phyloP scores from a whole-genome alignment of 2,113 vertebrate species.

The Isichthys henryi region DNA sequence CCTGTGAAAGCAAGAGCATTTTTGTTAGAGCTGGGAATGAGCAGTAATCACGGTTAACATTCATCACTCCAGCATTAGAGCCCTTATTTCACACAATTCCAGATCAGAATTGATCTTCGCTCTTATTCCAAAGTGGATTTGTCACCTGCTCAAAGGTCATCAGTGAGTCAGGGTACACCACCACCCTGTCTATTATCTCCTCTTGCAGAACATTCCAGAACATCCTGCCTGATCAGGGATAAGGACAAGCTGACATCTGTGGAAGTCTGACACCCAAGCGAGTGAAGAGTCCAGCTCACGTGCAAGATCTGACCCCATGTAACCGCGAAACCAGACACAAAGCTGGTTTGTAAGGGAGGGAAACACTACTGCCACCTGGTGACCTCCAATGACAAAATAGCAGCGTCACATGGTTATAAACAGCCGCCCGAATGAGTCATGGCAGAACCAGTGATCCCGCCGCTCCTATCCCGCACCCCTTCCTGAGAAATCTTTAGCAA shows the following conservation, averaged over 20 bases:
- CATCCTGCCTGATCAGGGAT: neutral
- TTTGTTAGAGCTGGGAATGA: neutral
- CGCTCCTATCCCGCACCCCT: neutral
- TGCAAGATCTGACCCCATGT: neutral
- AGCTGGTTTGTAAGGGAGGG: neutral
- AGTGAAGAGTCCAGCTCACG: neutral
- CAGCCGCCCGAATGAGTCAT: neutral
- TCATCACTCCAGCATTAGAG: neutral
- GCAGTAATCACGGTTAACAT: neutral
- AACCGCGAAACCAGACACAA: neutral
- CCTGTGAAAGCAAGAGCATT: slow-evolving; percentile 54
- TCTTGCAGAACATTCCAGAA: neutral
- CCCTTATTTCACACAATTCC: neutral
- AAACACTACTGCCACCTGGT: neutral
- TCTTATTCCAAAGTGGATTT: neutral
- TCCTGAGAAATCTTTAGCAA: neutral
- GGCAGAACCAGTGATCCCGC: neutral
- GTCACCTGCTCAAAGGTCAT: neutral
- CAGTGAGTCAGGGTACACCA: neutral
- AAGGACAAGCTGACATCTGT: neutral
- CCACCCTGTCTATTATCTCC: neutral
- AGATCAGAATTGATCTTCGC: neutral
- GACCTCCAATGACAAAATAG: neutral
- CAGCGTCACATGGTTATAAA: neutral
- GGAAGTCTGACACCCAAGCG: neutral